A percentile compares a stretch with the other conserved stretches of the same genome.
Conservation (phyloP, 2,888 invertebrate species). For the Lepetodrilus schrolli region DNA sequence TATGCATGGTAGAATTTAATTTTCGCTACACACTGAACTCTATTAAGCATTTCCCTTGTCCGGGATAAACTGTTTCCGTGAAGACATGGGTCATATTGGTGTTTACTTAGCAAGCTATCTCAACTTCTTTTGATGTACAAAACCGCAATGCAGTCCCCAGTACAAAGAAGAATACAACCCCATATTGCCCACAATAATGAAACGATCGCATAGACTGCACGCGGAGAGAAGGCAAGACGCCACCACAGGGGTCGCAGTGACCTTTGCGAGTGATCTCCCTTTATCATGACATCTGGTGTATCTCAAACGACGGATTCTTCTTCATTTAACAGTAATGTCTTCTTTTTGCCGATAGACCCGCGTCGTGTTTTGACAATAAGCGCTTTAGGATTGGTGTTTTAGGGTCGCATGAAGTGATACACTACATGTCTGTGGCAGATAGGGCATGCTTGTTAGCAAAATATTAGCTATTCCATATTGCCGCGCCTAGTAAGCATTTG, state of each 20-base stretch:
- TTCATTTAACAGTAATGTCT: slow-evolving; percentile 19
- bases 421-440: not conserved
- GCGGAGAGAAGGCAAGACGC: not conserved
- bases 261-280: slow-evolving; percentile 25
- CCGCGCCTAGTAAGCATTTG: not conserved
- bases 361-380: slow-evolving; percentile 19
- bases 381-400: slow-evolving; percentile 19
- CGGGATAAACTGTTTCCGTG: too few relatives aligned
- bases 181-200: not conserved
- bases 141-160: too few relatives aligned
- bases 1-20: too few relatives aligned
- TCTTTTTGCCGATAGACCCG: slow-evolving; percentile 13
- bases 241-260: slow-evolving; percentile 13
- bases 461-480: not conserved
- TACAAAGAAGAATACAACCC: too few relatives aligned
- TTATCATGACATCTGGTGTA: slow-evolving; percentile 19
- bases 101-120: too few relatives aligned
- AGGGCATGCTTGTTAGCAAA: slow-evolving; percentile 15
- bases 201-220: not conserved
- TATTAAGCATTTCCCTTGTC: too few relatives aligned
- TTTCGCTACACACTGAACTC: too few relatives aligned
- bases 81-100: too few relatives aligned
- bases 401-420: slow-evolving; percentile 14
- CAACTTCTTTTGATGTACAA: too few relatives aligned
- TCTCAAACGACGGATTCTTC: slow-evolving; percentile 20